Percentiles rank a stretch among this genome's conserved stretches.
These are phyloP conservation scores for Formica exsecta DNA, from an alignment of 1,140 invertebrate species.

Conservation along the genomic window DNA sequence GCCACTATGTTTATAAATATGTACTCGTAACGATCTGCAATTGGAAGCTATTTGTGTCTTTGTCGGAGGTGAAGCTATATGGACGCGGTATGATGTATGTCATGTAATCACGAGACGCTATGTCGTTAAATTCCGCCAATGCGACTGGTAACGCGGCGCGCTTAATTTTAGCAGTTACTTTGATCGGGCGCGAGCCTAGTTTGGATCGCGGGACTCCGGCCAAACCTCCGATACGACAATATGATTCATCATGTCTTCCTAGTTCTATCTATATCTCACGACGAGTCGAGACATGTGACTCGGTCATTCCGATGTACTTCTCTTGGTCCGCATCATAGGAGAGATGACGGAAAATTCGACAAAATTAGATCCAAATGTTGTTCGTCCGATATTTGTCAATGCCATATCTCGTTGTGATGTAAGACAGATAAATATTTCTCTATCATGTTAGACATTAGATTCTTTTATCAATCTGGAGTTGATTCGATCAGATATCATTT, in stretches of 20 bases:
- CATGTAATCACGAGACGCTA: not conserved
- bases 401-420: not conserved
- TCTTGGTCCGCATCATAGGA: not conserved
- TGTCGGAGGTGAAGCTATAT: not conserved
- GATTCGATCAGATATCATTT: not conserved
- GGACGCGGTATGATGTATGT: not conserved
- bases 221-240: conserved; percentile 78
- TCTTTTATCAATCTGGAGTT: not conserved
- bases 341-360: not conserved
- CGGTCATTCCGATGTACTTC: conserved; percentile 49
- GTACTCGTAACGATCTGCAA: not conserved
- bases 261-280: conserved; percentile 80
- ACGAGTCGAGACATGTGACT: conserved; percentile 68
- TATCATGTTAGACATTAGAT: not conserved
- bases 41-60: not conserved
- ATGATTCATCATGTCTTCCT: conserved; percentile 82
- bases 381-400: not conserved
- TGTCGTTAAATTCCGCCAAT: conserved; percentile 65
- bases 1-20: not conserved
- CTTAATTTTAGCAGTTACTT: conserved; percentile 81
- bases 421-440: not conserved
- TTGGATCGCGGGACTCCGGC: conserved; percentile 80
- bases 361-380: not conserved
- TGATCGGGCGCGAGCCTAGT: conserved; percentile 81
- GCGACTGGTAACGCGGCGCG: conserved; percentile 53